phyloP scores from a whole-genome alignment of 1,140 invertebrate species.

The Microvelia longipes region DNA sequence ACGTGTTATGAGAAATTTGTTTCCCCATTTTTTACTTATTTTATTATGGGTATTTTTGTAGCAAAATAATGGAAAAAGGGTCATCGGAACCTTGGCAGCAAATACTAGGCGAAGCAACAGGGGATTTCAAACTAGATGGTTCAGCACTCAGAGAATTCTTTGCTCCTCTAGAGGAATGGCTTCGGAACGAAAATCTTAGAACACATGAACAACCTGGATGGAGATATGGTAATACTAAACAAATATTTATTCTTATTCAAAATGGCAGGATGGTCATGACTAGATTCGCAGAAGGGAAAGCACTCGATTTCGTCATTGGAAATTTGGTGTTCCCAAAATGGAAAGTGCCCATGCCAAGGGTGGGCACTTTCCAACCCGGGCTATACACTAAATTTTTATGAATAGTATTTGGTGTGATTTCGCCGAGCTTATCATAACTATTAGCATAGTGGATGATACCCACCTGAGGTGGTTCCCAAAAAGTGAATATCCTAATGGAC shows the following conservation, averaged over 20 bases:
- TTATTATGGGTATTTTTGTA: constrained; percentile 35
- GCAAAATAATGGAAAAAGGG: constrained; percentile 69
- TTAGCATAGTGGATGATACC: too few relatives aligned
- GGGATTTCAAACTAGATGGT: constrained; percentile 60
- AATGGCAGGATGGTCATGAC: too few relatives aligned
- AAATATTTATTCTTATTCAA: neutral
- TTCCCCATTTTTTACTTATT: too few relatives aligned
- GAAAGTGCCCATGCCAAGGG: too few relatives aligned
- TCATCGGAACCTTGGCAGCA: constrained; percentile 74
- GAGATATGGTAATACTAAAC: constrained; percentile 43
- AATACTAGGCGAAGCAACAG: constrained; percentile 59
- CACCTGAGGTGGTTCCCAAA: too few relatives aligned
- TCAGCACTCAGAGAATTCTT: constrained; percentile 83
- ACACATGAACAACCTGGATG: constrained; percentile 65
- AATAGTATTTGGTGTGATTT: neutral
- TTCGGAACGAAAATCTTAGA: constrained; percentile 61
- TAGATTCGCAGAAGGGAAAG: too few relatives aligned
- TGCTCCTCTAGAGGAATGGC: constrained; percentile 74
- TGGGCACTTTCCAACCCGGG: too few relatives aligned
- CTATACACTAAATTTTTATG: neutral
- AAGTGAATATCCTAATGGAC: too few relatives aligned
- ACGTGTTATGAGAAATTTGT: too few relatives aligned
- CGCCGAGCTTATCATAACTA: neutral
- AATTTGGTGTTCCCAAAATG: too few relatives aligned
- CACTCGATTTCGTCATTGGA: too few relatives aligned